Conservation (phyloP, 2,113 vertebrate species). For the Otolemur garnettii region DNA sequence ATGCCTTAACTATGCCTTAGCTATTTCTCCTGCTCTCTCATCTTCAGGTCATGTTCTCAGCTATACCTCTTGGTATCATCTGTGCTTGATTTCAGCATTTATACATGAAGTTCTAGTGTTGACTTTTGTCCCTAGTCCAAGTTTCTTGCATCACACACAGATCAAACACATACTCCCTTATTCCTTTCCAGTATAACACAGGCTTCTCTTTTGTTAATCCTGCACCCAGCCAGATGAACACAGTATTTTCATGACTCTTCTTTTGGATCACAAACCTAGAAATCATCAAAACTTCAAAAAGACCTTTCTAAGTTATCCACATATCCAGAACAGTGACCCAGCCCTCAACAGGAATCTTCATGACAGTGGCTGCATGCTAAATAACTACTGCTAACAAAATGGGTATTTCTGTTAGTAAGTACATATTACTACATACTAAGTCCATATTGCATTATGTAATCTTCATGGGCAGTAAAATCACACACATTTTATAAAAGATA, state of each 20-base stretch:
- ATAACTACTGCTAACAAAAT: background rate
- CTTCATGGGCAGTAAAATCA: background rate
- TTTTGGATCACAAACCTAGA: conserved; percentile 30
- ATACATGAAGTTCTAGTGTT: conserved; percentile 32
- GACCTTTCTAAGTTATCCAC: conserved; percentile 11
- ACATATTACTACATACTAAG: background rate
- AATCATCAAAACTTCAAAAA: conserved; percentile 2
- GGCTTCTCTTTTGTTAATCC: background rate
- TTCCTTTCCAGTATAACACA: background rate
- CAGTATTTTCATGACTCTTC: conserved; percentile 11
- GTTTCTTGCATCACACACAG: conserved; percentile 59
- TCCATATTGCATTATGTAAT: background rate
- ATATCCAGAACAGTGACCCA: background rate
- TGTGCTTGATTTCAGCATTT: conserved; percentile 56
- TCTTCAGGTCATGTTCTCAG: background rate
- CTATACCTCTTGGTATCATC: background rate
- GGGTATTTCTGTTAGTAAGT: background rate
- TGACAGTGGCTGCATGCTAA: background rate
- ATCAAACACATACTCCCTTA: conserved; percentile 55
- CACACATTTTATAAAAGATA: background rate
- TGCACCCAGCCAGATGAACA: background rate
- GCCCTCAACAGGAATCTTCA: background rate
- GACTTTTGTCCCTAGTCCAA: conserved; percentile 25
- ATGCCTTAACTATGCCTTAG: background rate
- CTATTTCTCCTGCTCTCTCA: conserved; percentile 5